phyloP scores from a whole-genome alignment of 2,888 invertebrate genomes.

The Gari tellinella region DNA sequence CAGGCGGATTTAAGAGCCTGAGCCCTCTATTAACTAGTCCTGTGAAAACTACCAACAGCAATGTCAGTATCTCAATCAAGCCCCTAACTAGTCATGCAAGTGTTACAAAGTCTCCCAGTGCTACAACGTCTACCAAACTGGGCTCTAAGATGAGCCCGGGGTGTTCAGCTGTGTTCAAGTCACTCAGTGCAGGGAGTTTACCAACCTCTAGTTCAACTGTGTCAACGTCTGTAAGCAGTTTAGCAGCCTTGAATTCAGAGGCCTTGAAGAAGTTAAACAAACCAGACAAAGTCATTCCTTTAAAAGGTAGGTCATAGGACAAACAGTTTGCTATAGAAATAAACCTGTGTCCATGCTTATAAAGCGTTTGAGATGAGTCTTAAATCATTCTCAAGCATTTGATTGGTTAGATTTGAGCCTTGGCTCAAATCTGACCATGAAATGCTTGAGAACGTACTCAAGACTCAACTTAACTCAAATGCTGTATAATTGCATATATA shows the following conservation, averaged over 20 bases:
- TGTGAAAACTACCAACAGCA: conserved; percentile 21
- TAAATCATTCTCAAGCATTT: no score
- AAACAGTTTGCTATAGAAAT: not conserved
- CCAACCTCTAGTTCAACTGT: conserved; percentile 21
- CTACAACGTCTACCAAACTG: conserved; percentile 12
- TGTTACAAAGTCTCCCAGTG: conserved; percentile 8
- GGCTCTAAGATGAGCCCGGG: conserved; percentile 39
- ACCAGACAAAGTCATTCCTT: conserved; percentile 69
- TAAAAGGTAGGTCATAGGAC: conserved; percentile 51
- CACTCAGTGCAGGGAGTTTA: conserved; percentile 13
- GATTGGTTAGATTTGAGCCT: no score
- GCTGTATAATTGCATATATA: no score
- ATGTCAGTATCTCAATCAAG: conserved; percentile 13
- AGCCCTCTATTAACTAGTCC: conserved; percentile 49
- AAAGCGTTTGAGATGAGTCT: no score
- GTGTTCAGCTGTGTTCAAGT: conserved; percentile 26
- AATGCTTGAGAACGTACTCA: no score
- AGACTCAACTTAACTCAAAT: no score
- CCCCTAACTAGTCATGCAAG: conserved; percentile 12
- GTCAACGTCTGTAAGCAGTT: not conserved
- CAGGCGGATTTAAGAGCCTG: conserved; percentile 52
- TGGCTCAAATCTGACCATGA: not conserved
- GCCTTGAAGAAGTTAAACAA: conserved; percentile 60
- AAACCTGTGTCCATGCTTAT: not conserved
- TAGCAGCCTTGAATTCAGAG: conserved; percentile 23